phyloP scores from a whole-genome alignment of 2,797 vertebrate species.

The Knipowitschia caucasica region DNA sequence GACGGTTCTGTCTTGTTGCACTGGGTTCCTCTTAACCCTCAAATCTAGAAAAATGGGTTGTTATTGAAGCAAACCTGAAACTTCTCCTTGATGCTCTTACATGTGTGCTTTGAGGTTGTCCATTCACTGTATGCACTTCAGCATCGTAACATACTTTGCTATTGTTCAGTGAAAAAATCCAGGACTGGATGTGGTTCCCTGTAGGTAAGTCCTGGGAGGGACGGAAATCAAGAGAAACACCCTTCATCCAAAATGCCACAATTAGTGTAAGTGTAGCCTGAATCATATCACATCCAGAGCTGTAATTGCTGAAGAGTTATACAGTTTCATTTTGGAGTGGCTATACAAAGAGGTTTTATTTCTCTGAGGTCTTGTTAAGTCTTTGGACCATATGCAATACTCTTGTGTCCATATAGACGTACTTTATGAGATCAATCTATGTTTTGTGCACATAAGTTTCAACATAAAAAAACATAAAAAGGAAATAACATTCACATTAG shows the following conservation, averaged over 20 bases:
- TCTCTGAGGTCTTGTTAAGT: constrained; percentile 53
- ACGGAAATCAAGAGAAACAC: constrained; percentile 54
- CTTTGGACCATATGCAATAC: constrained; percentile 37
- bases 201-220: constrained; percentile 26
- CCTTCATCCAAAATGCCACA: constrained; percentile 64
- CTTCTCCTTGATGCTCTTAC: too few species aligned
- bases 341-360: constrained; percentile 31
- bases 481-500: too few species aligned
- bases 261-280: constrained; percentile 71
- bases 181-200: constrained; percentile 35
- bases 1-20: too few species aligned
- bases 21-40: too few species aligned
- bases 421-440: constrained; percentile 53
- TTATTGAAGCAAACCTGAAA: too few species aligned
- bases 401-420: constrained; percentile 47
- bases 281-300: constrained; percentile 63
- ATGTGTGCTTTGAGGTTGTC: too few species aligned
- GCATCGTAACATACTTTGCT: neutral
- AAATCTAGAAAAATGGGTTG: too few species aligned
- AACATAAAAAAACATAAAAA: constrained; percentile 29
- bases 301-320: constrained; percentile 60
- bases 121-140: neutral
- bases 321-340: constrained; percentile 51
- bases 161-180: constrained; percentile 39
- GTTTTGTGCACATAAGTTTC: neutral